Evolutionary conservation across 2,888 invertebrate species (phyloP).

Genomic region (Trileptium ribeirensis): DNA sequence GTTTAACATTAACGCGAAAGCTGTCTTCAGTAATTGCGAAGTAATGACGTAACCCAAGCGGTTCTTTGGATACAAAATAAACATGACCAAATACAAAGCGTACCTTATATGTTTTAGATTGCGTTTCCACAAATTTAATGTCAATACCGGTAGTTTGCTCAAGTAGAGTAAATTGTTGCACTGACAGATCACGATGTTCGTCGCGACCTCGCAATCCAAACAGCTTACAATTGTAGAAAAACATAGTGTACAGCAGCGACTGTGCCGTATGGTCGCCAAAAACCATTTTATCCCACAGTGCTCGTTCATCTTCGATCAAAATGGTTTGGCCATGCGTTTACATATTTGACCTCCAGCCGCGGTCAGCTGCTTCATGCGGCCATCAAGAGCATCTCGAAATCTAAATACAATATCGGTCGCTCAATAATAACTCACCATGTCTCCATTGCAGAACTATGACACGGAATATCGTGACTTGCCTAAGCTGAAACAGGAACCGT

Average conservation of each 20-base stretch:
- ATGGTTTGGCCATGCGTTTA: neutral
- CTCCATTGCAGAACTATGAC: no score
- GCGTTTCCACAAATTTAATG: neutral
- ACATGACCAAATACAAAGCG: no score
- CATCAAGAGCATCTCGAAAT: conserved; percentile 3
- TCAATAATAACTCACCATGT: no score
- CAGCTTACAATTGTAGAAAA: conserved; percentile 6
- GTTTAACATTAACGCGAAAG: no score
- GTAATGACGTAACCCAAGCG: no score
- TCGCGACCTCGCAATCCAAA: no score
- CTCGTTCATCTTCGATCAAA: neutral
- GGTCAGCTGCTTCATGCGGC: neutral
- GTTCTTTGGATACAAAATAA: no score
- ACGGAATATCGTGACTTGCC: no score
- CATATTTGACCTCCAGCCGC: neutral
- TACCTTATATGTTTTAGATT: neutral
- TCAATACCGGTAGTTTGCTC: neutral
- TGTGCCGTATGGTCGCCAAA: neutral
- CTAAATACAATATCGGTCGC: neutral
- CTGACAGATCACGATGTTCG: neutral
- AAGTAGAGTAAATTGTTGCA: neutral
- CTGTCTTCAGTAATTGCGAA: no score
- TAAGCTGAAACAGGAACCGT: no score
- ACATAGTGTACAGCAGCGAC: neutral
- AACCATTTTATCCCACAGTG: no score